Conservation (phyloP, 2,888 invertebrate species). For the Hydriomena furcata region DNA sequence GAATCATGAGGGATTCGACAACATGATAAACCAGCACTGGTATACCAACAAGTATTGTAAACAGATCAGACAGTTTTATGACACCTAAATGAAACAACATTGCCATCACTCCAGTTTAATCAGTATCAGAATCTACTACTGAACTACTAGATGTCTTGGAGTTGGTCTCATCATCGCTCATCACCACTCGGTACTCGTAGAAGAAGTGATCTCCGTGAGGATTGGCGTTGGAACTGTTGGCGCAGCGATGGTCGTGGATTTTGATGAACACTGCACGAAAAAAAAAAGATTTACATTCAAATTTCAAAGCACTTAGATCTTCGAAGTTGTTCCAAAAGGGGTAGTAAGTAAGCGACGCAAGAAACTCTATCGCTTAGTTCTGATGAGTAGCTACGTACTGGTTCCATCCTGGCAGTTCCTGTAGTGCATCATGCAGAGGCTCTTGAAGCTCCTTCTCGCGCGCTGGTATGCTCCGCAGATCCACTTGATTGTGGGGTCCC, state of each 20-base stretch:
- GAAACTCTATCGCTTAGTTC: no score
- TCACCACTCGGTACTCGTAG: conserved; percentile 60
- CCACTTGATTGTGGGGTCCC: conserved; percentile 62
- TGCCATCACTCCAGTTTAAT: neutral
- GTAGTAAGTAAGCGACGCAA: no score
- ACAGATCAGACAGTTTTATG: no score
- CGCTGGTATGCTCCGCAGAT: conserved; percentile 73
- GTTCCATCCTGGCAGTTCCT: conserved; percentile 78
- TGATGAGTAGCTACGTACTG: conserved; percentile 53
- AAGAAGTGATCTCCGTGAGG: conserved; percentile 63
- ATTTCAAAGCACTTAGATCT: no score
- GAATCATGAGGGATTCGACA: no score
- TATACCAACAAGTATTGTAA: no score
- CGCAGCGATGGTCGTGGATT: conserved; percentile 54
- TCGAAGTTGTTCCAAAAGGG: no score
- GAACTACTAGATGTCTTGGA: conserved; percentile 10
- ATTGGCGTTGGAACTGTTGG: conserved; percentile 38
- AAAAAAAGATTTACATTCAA: no score
- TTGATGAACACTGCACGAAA: conserved; percentile 56
- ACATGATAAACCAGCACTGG: no score
- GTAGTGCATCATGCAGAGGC: conserved; percentile 69
- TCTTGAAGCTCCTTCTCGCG: conserved; percentile 69
- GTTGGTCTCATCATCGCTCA: conserved; percentile 39
- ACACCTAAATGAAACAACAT: neutral
- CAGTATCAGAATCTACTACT: neutral